Base-by-base conservation (phyloP, 2,888 invertebrate genomes). In the Pinctada fucata region DNA sequence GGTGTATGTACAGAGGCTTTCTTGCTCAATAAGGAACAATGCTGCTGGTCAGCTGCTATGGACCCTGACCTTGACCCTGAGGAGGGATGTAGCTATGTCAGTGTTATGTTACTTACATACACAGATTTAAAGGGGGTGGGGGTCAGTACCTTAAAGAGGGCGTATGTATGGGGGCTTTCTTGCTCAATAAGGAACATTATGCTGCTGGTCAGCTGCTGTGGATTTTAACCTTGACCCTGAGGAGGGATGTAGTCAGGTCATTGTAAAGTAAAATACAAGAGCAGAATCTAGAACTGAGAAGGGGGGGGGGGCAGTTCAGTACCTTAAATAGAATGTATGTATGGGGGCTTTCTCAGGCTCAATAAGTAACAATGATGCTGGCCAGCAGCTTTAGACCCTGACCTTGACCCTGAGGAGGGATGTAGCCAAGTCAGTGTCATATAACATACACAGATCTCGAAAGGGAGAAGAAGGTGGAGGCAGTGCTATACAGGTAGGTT, bases 101-200 rank as follows among this genome's bases (percentile, higher is more conserved):
- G 73, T 5, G 45, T 45, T n/a, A n/a, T n/a, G n/a, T n/a, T n/a
- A n/a, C n/a, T n/a, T n/a, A n/a, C 2, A 65, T 50, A 71, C n/a
- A 13, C n/a, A n/a, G n/a, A n/a, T n/a, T n/a, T n/a, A n/a, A n/a
- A n/a, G n/a, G n/a, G n/a, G n/a, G n/a, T n/a, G n/a, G n/a, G n/a
- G n/a, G n/a, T n/a, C n/a, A n/a, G n/a, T n/a, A n/a, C n/a, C n/a
- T 99, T 75, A 99, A 99, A 93, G 97, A 97, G 91, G 99, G 99
- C 2, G 96, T 99, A 82, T 99, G 99, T 2, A 72, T 86, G 4
- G 96, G 97, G 92, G 97, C 97, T 0, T 99, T 99, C 94, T 99
- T 99, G 99, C 95, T 99, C 79, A 99, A 99, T 93, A 95, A 97
- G 80, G 94, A 94, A 85, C 99, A 99, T n/a, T n/a, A 93, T 99